Evolutionary conservation across 2,113 vertebrate species (phyloP).

Genomic region (Trichomycterus rosablanca): DNA sequence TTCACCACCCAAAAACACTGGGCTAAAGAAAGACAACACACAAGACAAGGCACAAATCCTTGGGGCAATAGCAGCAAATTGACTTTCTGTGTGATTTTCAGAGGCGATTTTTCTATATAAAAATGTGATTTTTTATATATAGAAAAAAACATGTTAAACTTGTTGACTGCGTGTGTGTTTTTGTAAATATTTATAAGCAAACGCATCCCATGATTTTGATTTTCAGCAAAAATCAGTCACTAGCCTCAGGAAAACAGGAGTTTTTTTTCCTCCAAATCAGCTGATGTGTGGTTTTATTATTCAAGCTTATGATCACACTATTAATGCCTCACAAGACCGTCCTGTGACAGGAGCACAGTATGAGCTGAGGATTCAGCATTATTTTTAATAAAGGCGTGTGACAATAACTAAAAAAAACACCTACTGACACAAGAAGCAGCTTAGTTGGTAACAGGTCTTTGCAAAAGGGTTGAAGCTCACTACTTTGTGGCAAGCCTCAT

Average conservation of each 20-base stretch:
- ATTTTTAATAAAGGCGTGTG: no score
- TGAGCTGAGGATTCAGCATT: not conserved
- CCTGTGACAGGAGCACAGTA: not conserved
- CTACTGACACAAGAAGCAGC: no score
- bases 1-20: no score
- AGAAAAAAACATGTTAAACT: constrained; percentile 58
- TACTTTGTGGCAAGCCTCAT: no score
- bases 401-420: no score
- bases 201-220: constrained; percentile 2
- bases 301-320: not conserved
- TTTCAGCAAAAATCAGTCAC: constrained; percentile 11
- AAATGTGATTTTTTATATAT: constrained; percentile 58
- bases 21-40: no score
- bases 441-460: no score
- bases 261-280: constrained; percentile 1
- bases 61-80: no score
- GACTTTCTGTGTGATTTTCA: no score
- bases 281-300: constrained; percentile 3
- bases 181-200: constrained; percentile 5
- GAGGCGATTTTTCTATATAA: no score
- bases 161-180: constrained; percentile 35
- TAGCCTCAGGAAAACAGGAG: not conserved
- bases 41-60: no score
- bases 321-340: constrained; percentile 8
- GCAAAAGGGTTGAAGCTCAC: no score